Percentiles rank a stretch among this genome's conserved stretches.
Evolutionary conservation across 2,113 vertebrate genomes (phyloP).

Genomic region (Bujurquina vittata): DNA sequence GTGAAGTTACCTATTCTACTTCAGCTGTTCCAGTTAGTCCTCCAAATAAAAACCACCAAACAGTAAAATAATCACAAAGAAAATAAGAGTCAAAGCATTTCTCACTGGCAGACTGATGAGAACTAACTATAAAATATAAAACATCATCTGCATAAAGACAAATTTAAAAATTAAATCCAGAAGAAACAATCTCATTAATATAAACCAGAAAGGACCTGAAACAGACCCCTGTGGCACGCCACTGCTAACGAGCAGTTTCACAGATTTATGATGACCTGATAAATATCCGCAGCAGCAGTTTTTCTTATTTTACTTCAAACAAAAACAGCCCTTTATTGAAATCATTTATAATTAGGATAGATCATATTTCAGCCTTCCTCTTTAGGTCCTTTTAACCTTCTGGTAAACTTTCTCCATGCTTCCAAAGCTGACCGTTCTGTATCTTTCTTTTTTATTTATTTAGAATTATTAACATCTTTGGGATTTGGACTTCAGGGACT

Average conservation of each 20-base stretch:
- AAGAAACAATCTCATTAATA: not conserved
- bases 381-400: not conserved
- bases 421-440: too few relatives aligned
- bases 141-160: not conserved
- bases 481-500: too few relatives aligned
- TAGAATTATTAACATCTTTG: too few relatives aligned
- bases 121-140: not conserved
- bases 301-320: not conserved
- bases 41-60: not conserved
- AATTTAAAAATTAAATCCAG: not conserved
- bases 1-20: not conserved
- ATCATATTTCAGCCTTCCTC: not conserved
- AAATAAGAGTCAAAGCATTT: not conserved
- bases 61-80: not conserved
- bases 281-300: not conserved
- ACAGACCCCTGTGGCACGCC: rapidly evolving
- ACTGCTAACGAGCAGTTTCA: not conserved
- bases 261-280: not conserved
- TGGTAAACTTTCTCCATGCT: rapidly evolving
- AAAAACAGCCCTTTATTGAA: not conserved
- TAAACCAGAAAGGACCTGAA: not conserved
- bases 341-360: not conserved
- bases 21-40: not conserved
- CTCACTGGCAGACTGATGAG: not conserved
- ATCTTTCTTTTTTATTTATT: too few relatives aligned